Percentiles rank a stretch among this genome's conserved stretches.
phyloP scores from a whole-genome alignment of 2,113 vertebrate genomes.

The Lampris incognitus region DNA sequence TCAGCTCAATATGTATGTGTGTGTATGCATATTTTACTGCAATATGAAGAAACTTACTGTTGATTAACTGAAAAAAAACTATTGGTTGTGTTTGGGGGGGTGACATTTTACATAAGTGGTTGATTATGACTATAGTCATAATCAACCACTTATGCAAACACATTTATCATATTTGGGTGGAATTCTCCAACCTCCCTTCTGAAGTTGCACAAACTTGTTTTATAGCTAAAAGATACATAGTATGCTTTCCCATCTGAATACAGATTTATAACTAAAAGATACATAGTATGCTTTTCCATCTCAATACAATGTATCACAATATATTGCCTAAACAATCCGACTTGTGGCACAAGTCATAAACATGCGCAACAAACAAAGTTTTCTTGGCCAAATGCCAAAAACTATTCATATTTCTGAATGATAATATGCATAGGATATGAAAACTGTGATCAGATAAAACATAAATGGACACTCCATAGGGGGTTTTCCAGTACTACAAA shows the following conservation, averaged over 20 bases:
- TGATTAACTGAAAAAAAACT: not conserved
- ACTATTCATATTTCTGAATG: not conserved
- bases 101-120: no score
- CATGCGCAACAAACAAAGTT: not conserved
- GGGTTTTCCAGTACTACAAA: constrained; percentile 1
- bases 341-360: not conserved
- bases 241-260: not conserved
- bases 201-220: constrained; percentile 3
- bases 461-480: no score
- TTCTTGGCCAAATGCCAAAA: not conserved
- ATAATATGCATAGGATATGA: not conserved
- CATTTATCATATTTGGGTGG: constrained; percentile 25
- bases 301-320: not conserved
- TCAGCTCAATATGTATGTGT: constrained; percentile 10
- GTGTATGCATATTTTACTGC: not conserved
- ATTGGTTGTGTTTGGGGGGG: not conserved
- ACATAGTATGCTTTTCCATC: not conserved
- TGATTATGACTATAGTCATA: constrained; percentile 16
- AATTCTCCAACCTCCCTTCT: constrained; percentile 11
- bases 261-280: constrained; percentile 1
- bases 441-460: no score
- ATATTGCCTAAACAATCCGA: not conserved
- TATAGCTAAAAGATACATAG: not conserved
- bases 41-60: not conserved
- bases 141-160: constrained; percentile 21